A percentile compares a stretch with the other conserved stretches of the same genome.
These are phyloP conservation scores for Dasysyrphus albostriatus DNA, from an alignment of 2,888 invertebrate species.

Conservation along the genomic window DNA sequence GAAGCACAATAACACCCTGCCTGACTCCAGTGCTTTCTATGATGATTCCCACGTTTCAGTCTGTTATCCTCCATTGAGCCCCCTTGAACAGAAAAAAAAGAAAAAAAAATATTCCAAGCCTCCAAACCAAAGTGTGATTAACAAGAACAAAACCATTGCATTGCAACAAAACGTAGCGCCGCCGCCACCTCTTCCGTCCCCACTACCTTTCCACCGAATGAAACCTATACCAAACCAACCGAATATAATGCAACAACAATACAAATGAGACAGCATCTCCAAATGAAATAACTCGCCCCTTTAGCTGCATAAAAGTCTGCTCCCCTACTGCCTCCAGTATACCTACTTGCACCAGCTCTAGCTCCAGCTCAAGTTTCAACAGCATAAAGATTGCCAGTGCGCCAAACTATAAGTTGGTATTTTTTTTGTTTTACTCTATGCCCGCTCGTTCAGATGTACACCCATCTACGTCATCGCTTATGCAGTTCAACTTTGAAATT, in stretches of 20 bases:
- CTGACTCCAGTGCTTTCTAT: constrained; percentile 6
- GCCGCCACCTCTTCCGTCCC: constrained; percentile 3
- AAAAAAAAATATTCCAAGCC: constrained; percentile 26
- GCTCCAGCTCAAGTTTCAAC: constrained; percentile 2
- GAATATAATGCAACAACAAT: constrained; percentile 41
- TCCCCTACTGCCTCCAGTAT: constrained; percentile 28
- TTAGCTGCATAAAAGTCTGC: constrained; percentile 54
- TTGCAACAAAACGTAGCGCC: constrained; percentile 61
- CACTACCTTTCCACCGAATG: not conserved
- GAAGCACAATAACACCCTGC: not conserved
- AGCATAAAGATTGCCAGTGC: constrained; percentile 31
- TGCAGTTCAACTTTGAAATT: constrained; percentile 76
- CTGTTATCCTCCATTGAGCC: constrained; percentile 68
- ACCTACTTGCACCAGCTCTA: not conserved
- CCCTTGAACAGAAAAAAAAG: not conserved
- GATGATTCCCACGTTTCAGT: constrained; percentile 64
- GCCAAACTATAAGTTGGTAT: constrained; percentile 43
- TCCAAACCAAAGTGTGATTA: constrained; percentile 70
- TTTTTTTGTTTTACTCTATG: constrained; percentile 7
- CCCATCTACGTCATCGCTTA: constrained; percentile 74
- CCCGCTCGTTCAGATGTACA: constrained; percentile 37
- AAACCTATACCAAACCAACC: constrained; percentile 35
- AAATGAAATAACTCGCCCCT: constrained; percentile 47
- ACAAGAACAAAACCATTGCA: constrained; percentile 67
- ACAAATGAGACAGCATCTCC: constrained; percentile 65